Conservation (phyloP, 2,113 vertebrate species). For the Lepisosteus oculatus region DNA sequence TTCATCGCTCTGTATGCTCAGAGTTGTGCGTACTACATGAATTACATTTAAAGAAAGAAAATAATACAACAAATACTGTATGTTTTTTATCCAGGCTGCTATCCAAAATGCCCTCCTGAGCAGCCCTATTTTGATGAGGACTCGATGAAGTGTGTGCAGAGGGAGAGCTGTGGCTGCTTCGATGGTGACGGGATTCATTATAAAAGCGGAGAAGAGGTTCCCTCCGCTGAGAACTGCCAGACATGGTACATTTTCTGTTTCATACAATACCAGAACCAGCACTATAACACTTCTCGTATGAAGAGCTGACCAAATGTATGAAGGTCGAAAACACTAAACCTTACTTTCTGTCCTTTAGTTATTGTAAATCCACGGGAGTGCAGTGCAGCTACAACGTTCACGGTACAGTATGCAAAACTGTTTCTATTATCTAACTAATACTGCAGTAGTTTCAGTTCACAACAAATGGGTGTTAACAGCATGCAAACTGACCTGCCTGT, state of each 20-base stretch:
- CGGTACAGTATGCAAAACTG: conserved; percentile 11
- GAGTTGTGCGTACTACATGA: too few species aligned
- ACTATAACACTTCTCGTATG: too few species aligned
- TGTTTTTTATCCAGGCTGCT: conserved; percentile 73
- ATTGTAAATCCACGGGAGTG: conserved; percentile 49
- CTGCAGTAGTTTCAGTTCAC: not conserved
- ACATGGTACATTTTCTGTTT: conserved; percentile 69
- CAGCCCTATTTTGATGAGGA: conserved; percentile 85
- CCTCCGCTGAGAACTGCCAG: conserved; percentile 67
- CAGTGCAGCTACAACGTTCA: conserved; percentile 42
- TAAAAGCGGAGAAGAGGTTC: conserved; percentile 49
- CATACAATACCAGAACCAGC: too few species aligned
- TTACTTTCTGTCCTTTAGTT: conserved; percentile 42
- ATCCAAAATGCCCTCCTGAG: conserved; percentile 77
- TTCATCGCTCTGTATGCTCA: too few species aligned
- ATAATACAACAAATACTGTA: not conserved
- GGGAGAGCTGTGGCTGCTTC: conserved; percentile 69
- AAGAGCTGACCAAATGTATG: not conserved
- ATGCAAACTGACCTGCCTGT: not conserved
- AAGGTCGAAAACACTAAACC: not conserved
- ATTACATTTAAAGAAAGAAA: too few species aligned
- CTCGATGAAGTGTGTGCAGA: conserved; percentile 75
- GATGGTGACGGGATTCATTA: conserved; percentile 65
- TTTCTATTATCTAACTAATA: not conserved
- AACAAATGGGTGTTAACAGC: not conserved